Base-by-base conservation (phyloP, 1,140 invertebrate genomes). In the Drosophila jambulina region DNA sequence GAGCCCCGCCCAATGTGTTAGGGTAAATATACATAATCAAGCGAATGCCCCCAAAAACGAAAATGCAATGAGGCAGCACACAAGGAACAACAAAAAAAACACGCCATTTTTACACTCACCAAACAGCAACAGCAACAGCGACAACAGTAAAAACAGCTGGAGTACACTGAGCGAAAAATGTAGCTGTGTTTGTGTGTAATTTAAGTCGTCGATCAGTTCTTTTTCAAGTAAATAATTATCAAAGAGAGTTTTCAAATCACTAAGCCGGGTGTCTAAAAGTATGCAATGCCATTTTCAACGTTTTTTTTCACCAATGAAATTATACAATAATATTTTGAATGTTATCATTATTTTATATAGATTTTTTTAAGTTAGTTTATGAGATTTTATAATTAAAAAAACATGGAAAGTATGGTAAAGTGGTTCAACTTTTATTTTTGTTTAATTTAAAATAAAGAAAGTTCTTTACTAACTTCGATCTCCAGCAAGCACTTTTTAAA, bases 41-140 rank as follows among this genome's bases (percentile, higher is more conserved):
- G 62, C 72, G 65, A 82, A 56, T 72, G 77, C 67, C 67, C 56
- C 63, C 53, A 57, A 75, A 83, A 76, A 72, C 61, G 75, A 78
- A 56, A 78, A 62, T 77, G 74, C 56, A 68, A 77, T 77, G 63
- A 77, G 57, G 74, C 56, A 60, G 42, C 56, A 23, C 42, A 58
- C 48, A 36, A 76, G 25, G 25, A 49, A 62, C 69, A 64, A 51
- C 53, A 49, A 23, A 75, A 45, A 54, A 57, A 21, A 42, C 57
- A 42, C 43, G 27, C 43, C 29, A 65, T 40, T 64, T 46, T 68
- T 65, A 68, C 60, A 68, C 59, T 68, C 17, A 25, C 21, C 40
- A 32, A 68, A 29, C 60, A 68, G 36, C 21, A 29, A 36, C 38
- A 65, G 10, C n/a, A 62, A 23, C 58, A 67, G 45, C 21, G 21